phyloP scores from a whole-genome alignment of 1,140 invertebrate species.

The Geopemphigus sp. region DNA sequence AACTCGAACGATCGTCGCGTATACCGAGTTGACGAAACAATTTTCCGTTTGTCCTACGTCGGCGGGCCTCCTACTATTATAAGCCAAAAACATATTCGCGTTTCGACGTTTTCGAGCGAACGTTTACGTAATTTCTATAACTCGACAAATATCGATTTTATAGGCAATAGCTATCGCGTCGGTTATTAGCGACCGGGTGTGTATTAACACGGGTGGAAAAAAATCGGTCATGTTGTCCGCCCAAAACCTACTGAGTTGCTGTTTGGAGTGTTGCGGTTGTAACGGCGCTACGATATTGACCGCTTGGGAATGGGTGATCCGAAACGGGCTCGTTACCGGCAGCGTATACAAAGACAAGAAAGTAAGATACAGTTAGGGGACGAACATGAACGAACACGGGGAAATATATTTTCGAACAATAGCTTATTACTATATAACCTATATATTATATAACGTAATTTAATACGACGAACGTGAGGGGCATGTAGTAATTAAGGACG shows the following conservation, averaged over 20 bases:
- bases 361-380: slow-evolving; percentile 39
- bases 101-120: too few relatives aligned
- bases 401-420: too few relatives aligned
- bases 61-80: too few relatives aligned
- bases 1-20: too few relatives aligned
- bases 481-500: too few relatives aligned
- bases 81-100: too few relatives aligned
- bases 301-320: slow-evolving; percentile 64
- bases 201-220: slow-evolving; percentile 63
- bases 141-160: slow-evolving; percentile 7
- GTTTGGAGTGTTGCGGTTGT: slow-evolving; percentile 70
- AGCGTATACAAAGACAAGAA: slow-evolving; percentile 61
- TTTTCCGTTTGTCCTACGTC: too few relatives aligned
- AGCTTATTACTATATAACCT: too few relatives aligned
- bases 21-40: too few relatives aligned
- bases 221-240: slow-evolving; percentile 62
- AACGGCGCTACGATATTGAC: slow-evolving; percentile 63
- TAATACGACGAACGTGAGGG: too few relatives aligned
- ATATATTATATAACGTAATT: too few relatives aligned
- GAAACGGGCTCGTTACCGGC: slow-evolving; percentile 62
- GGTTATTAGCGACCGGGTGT: slow-evolving; percentile 69
- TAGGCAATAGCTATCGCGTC: slow-evolving; percentile 64
- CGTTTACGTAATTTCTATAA: too few relatives aligned
- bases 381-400: neutral
- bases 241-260: slow-evolving; percentile 67